Percentiles rank a stretch among this genome's conserved stretches.
Evolutionary conservation across 2,797 vertebrate species (phyloP).

Genomic region (Falco concolor): DNA sequence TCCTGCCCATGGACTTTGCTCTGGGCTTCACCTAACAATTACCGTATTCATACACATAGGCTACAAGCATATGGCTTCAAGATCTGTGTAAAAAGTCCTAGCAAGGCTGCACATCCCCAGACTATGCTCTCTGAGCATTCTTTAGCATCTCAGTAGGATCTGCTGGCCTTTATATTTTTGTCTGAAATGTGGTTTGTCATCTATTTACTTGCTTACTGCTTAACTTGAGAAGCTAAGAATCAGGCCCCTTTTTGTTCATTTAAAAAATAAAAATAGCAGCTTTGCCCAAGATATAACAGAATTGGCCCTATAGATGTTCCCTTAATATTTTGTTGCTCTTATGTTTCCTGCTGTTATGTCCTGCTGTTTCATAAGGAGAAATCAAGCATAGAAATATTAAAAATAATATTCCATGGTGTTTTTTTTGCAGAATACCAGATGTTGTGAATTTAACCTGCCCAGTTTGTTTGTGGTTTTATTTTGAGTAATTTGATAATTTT

Average conservation of each 20-base stretch:
- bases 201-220: not conserved
- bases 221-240: not conserved
- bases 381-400: not conserved
- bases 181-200: fast-evolving
- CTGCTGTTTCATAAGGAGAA: not conserved
- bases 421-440: not conserved
- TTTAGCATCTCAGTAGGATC: not conserved
- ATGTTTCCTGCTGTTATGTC: not conserved
- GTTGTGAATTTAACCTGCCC: not conserved
- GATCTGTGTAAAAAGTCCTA: not conserved
- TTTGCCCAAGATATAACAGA: not conserved
- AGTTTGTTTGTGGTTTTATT: not conserved
- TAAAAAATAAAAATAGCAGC: not conserved
- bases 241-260: fast-evolving
- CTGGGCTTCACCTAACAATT: not conserved
- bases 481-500: not conserved
- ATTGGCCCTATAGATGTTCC: not conserved
- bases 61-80: not conserved
- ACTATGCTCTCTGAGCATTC: not conserved
- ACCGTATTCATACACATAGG: not conserved
- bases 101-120: not conserved
- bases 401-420: not conserved
- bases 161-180: not conserved
- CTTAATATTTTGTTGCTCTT: not conserved
- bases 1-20: not conserved